A percentile compares a stretch with the other conserved stretches of the same genome.
Evolutionary conservation across 2,113 vertebrate genomes (phyloP).

Genomic region (Athene cunicularia): DNA sequence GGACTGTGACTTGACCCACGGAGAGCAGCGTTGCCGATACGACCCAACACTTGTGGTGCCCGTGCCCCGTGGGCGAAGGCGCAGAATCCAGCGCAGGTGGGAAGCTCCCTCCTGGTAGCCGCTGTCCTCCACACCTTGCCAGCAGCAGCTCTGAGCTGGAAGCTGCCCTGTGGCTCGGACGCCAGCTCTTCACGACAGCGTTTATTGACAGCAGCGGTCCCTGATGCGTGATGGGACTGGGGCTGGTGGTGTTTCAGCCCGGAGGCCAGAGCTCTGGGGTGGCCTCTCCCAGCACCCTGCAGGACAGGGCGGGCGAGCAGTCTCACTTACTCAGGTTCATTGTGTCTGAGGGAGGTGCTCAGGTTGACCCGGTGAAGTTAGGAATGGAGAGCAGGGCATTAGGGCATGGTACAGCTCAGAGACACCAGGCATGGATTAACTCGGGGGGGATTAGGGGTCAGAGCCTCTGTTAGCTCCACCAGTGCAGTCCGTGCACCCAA

Average conservation of each 20-base stretch:
- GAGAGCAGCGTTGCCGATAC: background rate
- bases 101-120: background rate
- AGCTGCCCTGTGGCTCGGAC: background rate
- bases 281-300: background rate
- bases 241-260: background rate
- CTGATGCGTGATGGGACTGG: background rate
- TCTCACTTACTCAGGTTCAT: background rate
- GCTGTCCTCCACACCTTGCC: background rate
- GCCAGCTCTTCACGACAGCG: background rate
- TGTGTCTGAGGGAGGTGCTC: background rate
- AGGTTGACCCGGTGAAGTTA: background rate
- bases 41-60: background rate
- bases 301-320: accelerated
- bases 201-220: background rate
- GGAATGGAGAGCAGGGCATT: accelerated
- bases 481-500: background rate
- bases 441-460: too few relatives aligned
- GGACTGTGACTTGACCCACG: background rate
- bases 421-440: background rate
- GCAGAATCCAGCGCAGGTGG: background rate
- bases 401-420: background rate
- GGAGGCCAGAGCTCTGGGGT: background rate
- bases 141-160: background rate
- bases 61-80: background rate
- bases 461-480: background rate